Base-by-base conservation (phyloP, 2,888 invertebrate genomes). In the Synanthedon formicaeformis region DNA sequence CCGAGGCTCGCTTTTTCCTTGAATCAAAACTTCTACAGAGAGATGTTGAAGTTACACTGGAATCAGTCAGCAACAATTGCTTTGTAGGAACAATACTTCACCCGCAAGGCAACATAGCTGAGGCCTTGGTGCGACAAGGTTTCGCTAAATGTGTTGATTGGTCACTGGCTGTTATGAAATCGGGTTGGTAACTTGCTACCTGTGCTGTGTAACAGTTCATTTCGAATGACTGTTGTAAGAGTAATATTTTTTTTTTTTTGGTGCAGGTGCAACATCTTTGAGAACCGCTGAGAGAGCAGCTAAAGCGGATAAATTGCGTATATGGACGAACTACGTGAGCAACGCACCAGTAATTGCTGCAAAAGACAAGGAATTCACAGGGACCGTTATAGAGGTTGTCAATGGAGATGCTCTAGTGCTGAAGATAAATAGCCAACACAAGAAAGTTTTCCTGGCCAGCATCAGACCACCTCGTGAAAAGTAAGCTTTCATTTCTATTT, bases 371-470 rank as follows among this genome's bases (percentile, higher is more conserved):
- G 96, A 96, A 65, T 96, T 93, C 67, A 88, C 89, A 6, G 97
- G 93, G 2, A 92, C 91, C 1, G 96, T 97, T 0, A 87, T 95
- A 16, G 99, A 99, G 81, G 92, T 98, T 41, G 92, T 96, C 4
- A 97, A 97, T 71, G 99, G 96, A 0, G 99, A 99, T 83, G 95
- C 97, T 0, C 84, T 99, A 40, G 91, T 94, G 52, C 92, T 99
- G 0, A 96, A 96, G 74, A 86, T 93, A 53, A 84, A 91, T 27
- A 94, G 93, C 70, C 94, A 94, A 41, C 86, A 90, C 48, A 96
- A 96, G 78, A 99, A 99, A 82, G 92, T 99, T 50, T 99, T 98
- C 87, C 89, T 99, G 57, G 95, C 99, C 40, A 97, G 98, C 75
- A 94, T 99, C 71, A 91, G 98, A 63, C 96, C 98, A 52, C 99